Conservation (phyloP, 64 coral and sea anemone genomes). For the Anthopleura sola region DNA sequence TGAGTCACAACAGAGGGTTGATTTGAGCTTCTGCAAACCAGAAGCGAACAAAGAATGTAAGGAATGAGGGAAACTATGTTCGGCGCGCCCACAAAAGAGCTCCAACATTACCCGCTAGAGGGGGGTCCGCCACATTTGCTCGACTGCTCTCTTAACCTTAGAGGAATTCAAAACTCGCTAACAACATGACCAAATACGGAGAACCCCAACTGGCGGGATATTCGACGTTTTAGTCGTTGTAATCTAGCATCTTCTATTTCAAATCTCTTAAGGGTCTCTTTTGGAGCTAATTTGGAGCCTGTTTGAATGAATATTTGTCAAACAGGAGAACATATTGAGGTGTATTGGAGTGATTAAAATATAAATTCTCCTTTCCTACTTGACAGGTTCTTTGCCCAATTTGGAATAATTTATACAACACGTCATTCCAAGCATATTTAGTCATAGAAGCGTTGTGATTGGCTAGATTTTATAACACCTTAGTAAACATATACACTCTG, state of each 20-base stretch:
- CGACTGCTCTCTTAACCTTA: slow-evolving; percentile 58
- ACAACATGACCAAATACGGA: slow-evolving; percentile 81
- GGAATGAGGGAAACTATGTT: slow-evolving; percentile 98
- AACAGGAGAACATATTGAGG: slow-evolving; percentile 3
- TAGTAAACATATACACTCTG: not conserved
- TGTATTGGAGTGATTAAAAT: slow-evolving; percentile 36
- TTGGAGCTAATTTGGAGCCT: not conserved
- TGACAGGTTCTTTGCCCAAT: slow-evolving; percentile 29
- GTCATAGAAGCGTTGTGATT: slow-evolving; percentile 26
- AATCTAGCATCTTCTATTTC: slow-evolving; percentile 52
- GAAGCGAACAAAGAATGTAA: slow-evolving; percentile 90
- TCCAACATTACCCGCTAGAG: slow-evolving; percentile 92
- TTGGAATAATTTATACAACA: slow-evolving; percentile 75
- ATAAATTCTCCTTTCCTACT: slow-evolving; percentile 58
- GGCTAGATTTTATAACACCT: slow-evolving; percentile 25
- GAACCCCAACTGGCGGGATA: slow-evolving; percentile 22
- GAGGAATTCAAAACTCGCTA: slow-evolving; percentile 83
- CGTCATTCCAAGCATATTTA: slow-evolving; percentile 87
- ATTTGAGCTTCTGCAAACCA: slow-evolving; percentile 73
- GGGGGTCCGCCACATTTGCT: slow-evolving; percentile 80
- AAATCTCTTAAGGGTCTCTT: not conserved
- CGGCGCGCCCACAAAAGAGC: slow-evolving; percentile 96
- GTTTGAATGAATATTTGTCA: slow-evolving; percentile 26
- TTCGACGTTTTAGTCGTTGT: slow-evolving; percentile 21
- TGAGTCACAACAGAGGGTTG: slow-evolving; percentile 31